Evolutionary conservation across 2,797 vertebrate genomes (phyloP), one percentile per base, ranked within the genome.

Genomic region (Sebastiscus tertius): DNA sequence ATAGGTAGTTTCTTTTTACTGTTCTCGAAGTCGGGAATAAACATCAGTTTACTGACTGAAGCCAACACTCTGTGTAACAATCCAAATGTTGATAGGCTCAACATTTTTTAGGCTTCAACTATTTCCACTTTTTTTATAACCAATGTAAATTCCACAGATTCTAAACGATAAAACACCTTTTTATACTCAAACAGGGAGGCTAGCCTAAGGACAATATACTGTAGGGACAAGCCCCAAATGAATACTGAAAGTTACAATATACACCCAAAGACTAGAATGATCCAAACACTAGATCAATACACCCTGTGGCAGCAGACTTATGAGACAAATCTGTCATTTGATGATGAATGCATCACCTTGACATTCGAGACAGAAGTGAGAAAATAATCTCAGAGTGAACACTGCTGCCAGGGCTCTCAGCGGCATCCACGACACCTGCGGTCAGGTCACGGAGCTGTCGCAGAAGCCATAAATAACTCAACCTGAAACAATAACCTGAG

Each of bases 231-330:
- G 24, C 58, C 29, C 33, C 10, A 64, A 62, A 77, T 58, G 10
- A 66, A 13, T 65, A 46, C 39, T 72, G 55, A 82, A 80, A 84
- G 60, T 60, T 78, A 54, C 42, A 82, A 77, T 22, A 69, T 73
- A 67, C 87, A 59, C 72, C 31, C n/a, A 61, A 5, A 36, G 3
- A 62, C 46, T 18, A 54, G 70, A 81, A 76, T 61, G 71, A 92
- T 88, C 87, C 65, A 88, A 72, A 76, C 2, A 2, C 42, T 59
- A 7, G 68, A 92, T 94, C 93, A 76, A 92, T 93, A 82, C 56
- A 14, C 33, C 76, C 49, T 3, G 72, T 7, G 16, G 82, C 79
- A 24, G 62, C 72, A 64, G 83, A 82, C 76, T 82, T 77, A 81
- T 85, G 84, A 90, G 84, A 89, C 74, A 60, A 64, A 42, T 77